Conservation (phyloP, 2,888 invertebrate species). For the Stenoptilia bipunctidactyla region DNA sequence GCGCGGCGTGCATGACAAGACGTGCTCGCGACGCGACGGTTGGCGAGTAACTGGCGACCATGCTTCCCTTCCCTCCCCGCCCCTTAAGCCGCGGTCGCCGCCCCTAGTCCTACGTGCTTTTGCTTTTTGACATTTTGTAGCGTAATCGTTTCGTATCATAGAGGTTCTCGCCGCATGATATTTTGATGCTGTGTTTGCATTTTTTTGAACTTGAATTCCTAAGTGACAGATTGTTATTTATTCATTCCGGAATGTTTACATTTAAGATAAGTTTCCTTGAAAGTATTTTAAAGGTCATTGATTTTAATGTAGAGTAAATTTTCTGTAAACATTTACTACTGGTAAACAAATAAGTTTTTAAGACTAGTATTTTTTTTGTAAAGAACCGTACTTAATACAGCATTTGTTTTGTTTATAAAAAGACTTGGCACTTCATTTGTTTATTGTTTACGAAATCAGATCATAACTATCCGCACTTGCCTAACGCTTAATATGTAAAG, state of each 20-base stretch:
- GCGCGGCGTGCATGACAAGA: conserved; percentile 53
- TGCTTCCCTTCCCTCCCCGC: conserved; percentile 53
- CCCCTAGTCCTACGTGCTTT: conserved; percentile 66
- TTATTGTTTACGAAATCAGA: neutral
- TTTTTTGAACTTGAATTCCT: conserved; percentile 15
- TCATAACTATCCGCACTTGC: neutral
- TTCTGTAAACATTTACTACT: too few species aligned
- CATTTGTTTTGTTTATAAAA: too few species aligned
- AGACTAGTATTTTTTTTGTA: too few species aligned
- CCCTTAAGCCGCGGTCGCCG: conserved; percentile 61
- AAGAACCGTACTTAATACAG: too few species aligned
- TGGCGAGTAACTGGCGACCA: conserved; percentile 63
- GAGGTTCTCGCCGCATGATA: conserved; percentile 49
- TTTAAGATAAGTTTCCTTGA: too few species aligned
- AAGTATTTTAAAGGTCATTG: too few species aligned
- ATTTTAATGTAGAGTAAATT: too few species aligned
- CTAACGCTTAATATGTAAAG: neutral
- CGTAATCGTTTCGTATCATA: conserved; percentile 59
- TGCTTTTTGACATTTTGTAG: conserved; percentile 71
- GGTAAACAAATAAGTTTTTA: too few species aligned
- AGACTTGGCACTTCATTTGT: too few species aligned
- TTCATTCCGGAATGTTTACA: neutral
- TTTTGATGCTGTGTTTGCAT: conserved; percentile 28
- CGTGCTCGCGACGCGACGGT: conserved; percentile 62
- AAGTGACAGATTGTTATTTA: conserved; percentile 1